Evolutionary conservation across 2,113 vertebrate genomes (phyloP).

Genomic region (Oncorhynchus kisutch): DNA sequence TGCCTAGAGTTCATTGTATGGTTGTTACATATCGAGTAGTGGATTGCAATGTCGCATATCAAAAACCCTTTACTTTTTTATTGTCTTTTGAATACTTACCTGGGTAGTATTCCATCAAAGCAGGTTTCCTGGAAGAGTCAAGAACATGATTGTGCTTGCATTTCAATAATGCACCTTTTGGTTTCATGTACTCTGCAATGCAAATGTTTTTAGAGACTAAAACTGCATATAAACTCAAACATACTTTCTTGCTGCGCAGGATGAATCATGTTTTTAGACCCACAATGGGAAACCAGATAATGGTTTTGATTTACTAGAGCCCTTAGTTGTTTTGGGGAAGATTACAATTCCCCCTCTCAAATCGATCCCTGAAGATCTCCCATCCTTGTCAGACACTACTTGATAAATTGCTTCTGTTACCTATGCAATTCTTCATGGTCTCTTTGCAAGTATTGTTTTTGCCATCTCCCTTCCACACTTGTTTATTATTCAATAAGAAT

Average conservation of each 20-base stretch:
- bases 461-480: neutral
- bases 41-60: slow-evolving; percentile 12
- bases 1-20: neutral
- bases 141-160: neutral
- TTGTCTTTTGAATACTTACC: slow-evolving; percentile 5
- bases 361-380: slow-evolving; percentile 7
- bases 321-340: neutral
- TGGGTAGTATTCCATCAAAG: neutral
- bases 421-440: slow-evolving; percentile 40
- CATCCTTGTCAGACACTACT: slow-evolving; percentile 23
- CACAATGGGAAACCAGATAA: neutral
- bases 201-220: no score
- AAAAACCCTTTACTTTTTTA: neutral
- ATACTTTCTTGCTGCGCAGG: neutral
- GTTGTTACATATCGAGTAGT: neutral
- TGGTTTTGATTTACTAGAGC: neutral
- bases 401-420: slow-evolving; percentile 38
- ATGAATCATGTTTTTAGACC: neutral
- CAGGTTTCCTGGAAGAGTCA: neutral
- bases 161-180: neutral
- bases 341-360: slow-evolving; percentile 1
- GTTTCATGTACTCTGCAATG: neutral
- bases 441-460: slow-evolving; percentile 64
- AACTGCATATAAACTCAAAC: neutral
- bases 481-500: neutral